These are phyloP conservation scores for Chelonia mydas DNA, from an alignment of 2,797 vertebrate genomes.

Conservation along the genomic window DNA sequence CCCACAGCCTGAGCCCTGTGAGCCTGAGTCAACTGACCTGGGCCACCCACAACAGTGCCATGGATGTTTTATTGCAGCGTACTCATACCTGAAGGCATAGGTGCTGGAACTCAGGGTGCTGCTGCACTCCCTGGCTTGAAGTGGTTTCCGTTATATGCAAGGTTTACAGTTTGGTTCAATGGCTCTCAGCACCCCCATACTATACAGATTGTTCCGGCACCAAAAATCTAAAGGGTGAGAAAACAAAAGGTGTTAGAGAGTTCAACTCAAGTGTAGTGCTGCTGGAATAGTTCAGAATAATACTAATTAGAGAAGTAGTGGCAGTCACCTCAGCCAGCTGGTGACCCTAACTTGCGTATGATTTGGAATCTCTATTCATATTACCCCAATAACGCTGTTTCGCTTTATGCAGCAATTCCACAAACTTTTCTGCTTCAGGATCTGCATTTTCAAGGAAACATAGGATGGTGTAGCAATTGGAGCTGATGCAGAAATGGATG, in stretches of 20 bases:
- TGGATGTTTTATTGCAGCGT: not conserved
- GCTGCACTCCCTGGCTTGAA: too few relatives aligned
- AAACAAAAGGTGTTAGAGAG: not conserved
- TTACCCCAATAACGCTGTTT: not conserved
- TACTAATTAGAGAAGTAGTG: not conserved
- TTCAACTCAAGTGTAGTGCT: not conserved
- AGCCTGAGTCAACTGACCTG: not conserved
- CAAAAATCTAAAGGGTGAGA: not conserved
- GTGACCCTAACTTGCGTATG: not conserved
- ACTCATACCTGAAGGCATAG: not conserved
- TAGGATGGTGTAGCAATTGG: not conserved
- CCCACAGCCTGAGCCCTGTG: not conserved
- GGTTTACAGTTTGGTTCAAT: too few relatives aligned
- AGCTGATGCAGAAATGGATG: not conserved
- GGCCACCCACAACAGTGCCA: too few relatives aligned
- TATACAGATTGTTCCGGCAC: too few relatives aligned
- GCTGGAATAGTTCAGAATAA: not conserved
- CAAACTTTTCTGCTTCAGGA: not conserved
- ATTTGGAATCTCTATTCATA: not conserved
- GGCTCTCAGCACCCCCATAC: too few relatives aligned
- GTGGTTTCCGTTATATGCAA: too few relatives aligned
- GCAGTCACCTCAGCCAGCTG: not conserved
- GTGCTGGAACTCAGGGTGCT: too few relatives aligned
- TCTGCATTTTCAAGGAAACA: not conserved
- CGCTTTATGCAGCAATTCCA: rapidly evolving